Percentiles rank a stretch among this genome's conserved stretches.
Conservation (phyloP, 2,797 vertebrate species). For the Helicolenus hilgendorfi region DNA sequence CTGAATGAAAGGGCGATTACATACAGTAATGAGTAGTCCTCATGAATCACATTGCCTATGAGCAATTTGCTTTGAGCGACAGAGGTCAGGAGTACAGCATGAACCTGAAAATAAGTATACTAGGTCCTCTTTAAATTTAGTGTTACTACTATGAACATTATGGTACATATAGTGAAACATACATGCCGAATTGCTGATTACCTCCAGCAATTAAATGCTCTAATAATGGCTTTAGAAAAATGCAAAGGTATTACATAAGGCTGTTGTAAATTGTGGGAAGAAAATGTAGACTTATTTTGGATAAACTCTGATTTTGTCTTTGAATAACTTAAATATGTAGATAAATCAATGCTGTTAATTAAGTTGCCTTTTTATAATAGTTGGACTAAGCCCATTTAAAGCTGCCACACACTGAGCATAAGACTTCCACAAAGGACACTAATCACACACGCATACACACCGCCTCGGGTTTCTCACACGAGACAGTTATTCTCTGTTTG, state of each 20-base stretch:
- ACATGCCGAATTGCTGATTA: too few species aligned
- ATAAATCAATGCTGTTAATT: background rate
- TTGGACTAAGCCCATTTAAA: background rate
- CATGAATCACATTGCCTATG: too few species aligned
- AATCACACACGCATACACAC: background rate
- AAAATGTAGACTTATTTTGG: background rate
- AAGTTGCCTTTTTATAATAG: background rate
- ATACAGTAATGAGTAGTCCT: background rate
- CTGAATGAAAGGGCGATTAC: background rate
- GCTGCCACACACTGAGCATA: background rate
- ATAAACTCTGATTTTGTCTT: background rate
- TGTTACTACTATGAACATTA: too few species aligned
- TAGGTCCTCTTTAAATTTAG: too few species aligned
- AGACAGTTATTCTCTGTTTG: background rate
- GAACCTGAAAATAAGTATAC: too few species aligned
- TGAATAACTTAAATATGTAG: background rate
- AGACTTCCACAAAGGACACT: background rate
- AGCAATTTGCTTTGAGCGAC: too few species aligned
- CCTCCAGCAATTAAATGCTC: background rate
- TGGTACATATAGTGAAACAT: too few species aligned
- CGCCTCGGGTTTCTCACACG: background rate
- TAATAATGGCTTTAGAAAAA: background rate
- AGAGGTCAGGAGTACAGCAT: too few species aligned
- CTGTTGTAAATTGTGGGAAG: background rate
- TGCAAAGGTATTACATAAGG: background rate